A percentile compares a stretch with the other conserved stretches of the same genome.
Evolutionary conservation across 2,797 vertebrate genomes (phyloP).

Genomic region (Anableps anableps): DNA sequence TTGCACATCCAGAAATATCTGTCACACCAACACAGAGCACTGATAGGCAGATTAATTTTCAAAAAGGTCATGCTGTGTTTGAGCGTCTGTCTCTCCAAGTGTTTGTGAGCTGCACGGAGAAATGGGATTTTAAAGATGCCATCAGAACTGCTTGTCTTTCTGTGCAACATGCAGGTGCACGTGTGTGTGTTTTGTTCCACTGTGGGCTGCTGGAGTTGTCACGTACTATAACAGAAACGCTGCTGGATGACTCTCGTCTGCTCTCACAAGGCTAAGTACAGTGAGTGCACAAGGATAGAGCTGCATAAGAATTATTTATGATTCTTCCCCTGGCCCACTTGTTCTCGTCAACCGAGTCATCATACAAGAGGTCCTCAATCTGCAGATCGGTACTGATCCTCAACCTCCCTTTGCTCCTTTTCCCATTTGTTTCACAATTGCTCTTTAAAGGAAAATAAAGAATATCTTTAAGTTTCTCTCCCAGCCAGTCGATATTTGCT

Average conservation of each 20-base stretch:
- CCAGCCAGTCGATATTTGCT: background rate
- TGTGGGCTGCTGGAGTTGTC: background rate
- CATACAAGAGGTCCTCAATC: constrained; percentile 15
- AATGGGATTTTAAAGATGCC: constrained; percentile 45
- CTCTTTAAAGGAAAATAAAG: constrained; percentile 7
- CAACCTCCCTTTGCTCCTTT: background rate
- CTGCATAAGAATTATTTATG: constrained; percentile 52
- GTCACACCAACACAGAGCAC: constrained; percentile 58
- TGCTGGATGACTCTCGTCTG: constrained; percentile 16
- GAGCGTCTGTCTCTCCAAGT: constrained; percentile 26
- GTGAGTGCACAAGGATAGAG: constrained; percentile 43
- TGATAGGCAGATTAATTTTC: constrained; percentile 56
- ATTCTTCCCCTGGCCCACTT: constrained; percentile 39
- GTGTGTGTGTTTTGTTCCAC: constrained; percentile 26
- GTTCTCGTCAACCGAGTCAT: constrained; percentile 41
- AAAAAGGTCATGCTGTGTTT: constrained; percentile 65
- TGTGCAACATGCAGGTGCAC: background rate
- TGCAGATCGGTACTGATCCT: constrained; percentile 25
- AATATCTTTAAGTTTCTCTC: constrained; percentile 21
- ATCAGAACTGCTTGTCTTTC: constrained; percentile 27
- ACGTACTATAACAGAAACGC: constrained; percentile 1
- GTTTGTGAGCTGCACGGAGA: constrained; percentile 19
- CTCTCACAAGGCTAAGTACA: constrained; percentile 56
- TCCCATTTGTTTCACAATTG: constrained; percentile 18
- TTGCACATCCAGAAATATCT: constrained; percentile 60